Percentiles rank a stretch among this genome's conserved stretches.
phyloP scores from a whole-genome alignment of 1,140 invertebrate genomes.

The Bombus cullumanus region DNA sequence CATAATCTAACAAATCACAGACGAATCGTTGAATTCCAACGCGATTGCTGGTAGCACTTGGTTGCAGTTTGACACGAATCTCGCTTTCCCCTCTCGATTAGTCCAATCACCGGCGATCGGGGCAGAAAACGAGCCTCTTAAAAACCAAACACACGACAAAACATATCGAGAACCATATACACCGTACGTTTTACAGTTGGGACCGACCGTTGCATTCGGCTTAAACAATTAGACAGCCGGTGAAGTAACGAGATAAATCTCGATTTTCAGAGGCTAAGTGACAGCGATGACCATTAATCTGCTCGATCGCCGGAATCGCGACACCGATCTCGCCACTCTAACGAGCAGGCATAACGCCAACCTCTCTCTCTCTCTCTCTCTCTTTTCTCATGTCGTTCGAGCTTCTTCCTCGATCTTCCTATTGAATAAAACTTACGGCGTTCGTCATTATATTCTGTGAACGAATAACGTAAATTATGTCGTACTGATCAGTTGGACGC shows the following conservation, averaged over 20 bases:
- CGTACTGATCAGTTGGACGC: neutral
- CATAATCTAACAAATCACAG: slow-evolving; percentile 15
- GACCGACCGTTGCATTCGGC: slow-evolving; percentile 1
- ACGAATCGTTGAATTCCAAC: neutral
- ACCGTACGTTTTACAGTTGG: neutral
- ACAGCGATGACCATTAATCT: slow-evolving; percentile 70
- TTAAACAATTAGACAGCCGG: slow-evolving; percentile 63
- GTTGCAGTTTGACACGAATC: neutral
- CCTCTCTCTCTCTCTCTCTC: slow-evolving; percentile 12
- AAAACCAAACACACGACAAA: neutral
- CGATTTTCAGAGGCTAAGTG: slow-evolving; percentile 66
- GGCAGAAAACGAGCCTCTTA: neutral
- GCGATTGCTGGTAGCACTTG: too few relatives aligned
- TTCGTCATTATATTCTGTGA: neutral
- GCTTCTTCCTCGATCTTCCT: neutral
- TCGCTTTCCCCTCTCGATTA: slow-evolving; percentile 15
- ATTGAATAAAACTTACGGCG: neutral
- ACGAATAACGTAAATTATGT: neutral
- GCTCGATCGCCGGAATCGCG: slow-evolving; percentile 65
- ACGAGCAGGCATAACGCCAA: slow-evolving; percentile 69
- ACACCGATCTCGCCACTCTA: slow-evolving; percentile 67
- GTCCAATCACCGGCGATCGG: neutral
- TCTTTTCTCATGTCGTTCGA: neutral
- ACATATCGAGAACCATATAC: neutral
- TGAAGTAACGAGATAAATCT: slow-evolving; percentile 63